Evolutionary conservation across 1,140 invertebrate species (phyloP), one percentile per base, ranked within the genome.

Genomic region (Solenopsis fugax): DNA sequence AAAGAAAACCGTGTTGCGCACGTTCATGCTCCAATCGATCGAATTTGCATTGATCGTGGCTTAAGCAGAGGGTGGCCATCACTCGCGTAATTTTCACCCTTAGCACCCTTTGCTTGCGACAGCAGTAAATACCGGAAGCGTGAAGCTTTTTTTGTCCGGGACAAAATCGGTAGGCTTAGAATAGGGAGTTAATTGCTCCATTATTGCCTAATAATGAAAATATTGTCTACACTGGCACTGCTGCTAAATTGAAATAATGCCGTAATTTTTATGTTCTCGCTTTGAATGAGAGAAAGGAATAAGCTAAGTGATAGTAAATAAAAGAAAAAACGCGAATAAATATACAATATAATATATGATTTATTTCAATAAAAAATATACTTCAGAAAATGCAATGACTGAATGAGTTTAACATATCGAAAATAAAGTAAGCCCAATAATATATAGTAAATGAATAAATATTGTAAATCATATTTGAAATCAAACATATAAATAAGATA

Each of bases 11-110:
- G n/a, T 16, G 29, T 48, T 64, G 21, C 45, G 71, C 82, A 64
- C 82, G 58, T 75, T 60, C 16, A 77, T 10, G 41, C 41, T 41
- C n/a, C 77, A n/a, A 62, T 60, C 77, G 78, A 87, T 87, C 85
- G 85, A 72, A 62, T 71, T 84, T 82, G 29, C 85, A 82, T 48
- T 86, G 78, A 72, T 64, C 52, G 34, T 45, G 34, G 71, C 58
- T 77, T 56, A 67, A 77, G 58, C 71, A 12, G 48, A 84, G 69
- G 69, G 69, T 84, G 41, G 12, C 16, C 21, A 37, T 71, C 21
- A 41, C 50, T 65, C 45, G 10, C 45, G 56, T 82, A 82, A 87
- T 87, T 87, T 87, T 87, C 85, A 82, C 56, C 78, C 29, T 72
- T 52, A 54, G 29, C 45, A 18, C 34, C 41, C 24, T 69, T 48